Evolutionary conservation across 2,113 vertebrate species (phyloP).

Genomic region (Aphelocoma coerulescens): DNA sequence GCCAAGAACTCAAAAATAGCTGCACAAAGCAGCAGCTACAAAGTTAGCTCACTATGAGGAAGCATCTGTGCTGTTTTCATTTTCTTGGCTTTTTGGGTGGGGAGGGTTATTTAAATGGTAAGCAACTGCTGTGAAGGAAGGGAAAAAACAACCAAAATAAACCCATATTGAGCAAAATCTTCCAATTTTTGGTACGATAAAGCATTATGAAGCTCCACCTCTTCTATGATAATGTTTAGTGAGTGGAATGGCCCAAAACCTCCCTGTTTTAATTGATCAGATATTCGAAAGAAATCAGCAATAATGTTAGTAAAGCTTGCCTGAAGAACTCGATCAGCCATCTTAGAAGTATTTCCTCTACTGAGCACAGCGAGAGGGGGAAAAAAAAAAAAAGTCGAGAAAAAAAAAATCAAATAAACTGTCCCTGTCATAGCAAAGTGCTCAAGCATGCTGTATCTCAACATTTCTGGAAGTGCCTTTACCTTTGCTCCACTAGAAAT

Average conservation of each 20-base stretch:
- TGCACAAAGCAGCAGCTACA: constrained; percentile 9
- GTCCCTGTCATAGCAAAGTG: neutral
- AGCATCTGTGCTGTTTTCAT: neutral
- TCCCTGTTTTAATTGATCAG: neutral
- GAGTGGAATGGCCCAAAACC: neutral
- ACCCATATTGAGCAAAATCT: neutral
- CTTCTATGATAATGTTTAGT: neutral
- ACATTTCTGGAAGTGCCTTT: neutral
- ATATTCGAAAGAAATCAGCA: neutral
- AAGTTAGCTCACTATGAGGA: constrained; percentile 17
- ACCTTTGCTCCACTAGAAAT: neutral
- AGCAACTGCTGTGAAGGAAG: neutral
- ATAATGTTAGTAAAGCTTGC: neutral
- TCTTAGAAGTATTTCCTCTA: neutral
- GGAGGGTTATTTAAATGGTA: neutral
- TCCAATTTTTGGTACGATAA: neutral
- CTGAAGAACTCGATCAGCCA: neutral
- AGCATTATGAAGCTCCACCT: neutral
- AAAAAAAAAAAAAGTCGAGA: too few relatives aligned
- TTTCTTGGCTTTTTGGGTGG: constrained; percentile 20
- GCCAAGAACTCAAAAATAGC: constrained; percentile 37
- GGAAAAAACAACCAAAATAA: neutral
- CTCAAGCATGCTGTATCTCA: neutral
- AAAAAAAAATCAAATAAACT: neutral
- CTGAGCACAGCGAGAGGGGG: neutral